Conservation (phyloP, 2,888 invertebrate species). For the Lasioglossum pauxillum region DNA sequence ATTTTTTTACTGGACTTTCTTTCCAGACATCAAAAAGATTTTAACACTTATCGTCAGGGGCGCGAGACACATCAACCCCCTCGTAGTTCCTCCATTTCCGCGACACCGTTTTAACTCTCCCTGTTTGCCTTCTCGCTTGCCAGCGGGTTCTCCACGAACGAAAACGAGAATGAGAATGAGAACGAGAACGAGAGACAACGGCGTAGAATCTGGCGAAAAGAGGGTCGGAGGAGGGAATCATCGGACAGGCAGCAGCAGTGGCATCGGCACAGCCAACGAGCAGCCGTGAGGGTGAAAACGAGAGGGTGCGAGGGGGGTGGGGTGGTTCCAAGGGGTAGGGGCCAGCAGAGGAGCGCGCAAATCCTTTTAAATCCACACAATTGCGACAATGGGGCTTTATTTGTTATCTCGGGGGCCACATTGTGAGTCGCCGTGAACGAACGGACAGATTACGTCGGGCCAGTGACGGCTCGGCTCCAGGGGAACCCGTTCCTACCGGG, state of each 20-base stretch:
- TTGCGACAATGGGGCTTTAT: conserved; percentile 85
- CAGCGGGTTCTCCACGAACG: conserved; percentile 10
- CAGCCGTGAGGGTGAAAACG: conserved; percentile 45
- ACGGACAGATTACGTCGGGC: conserved; percentile 84
- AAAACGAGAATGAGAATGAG: conserved; percentile 9
- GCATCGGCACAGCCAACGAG: conserved; percentile 48
- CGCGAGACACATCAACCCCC: background rate
- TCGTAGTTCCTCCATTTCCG: background rate
- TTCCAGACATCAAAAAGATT: background rate
- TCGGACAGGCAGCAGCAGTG: conserved; percentile 59
- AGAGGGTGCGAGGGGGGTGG: background rate
- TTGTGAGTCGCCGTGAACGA: conserved; percentile 84
- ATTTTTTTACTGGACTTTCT: background rate
- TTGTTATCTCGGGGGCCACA: conserved; percentile 85
- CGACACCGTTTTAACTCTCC: conserved; percentile 26
- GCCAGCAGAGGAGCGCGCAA: conserved; percentile 77
- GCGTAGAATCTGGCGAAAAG: conserved; percentile 36
- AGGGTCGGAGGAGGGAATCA: conserved; percentile 51
- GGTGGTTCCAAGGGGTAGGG: conserved; percentile 46
- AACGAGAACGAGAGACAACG: conserved; percentile 24
- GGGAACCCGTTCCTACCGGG: conserved; percentile 74
- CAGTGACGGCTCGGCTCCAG: conserved; percentile 82
- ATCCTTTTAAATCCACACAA: conserved; percentile 85
- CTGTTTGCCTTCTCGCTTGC: conserved; percentile 5
- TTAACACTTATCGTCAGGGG: background rate